These are phyloP conservation scores for Peromyscus nudipes DNA, from an alignment of 2,797 vertebrate species.

Conservation along the genomic window DNA sequence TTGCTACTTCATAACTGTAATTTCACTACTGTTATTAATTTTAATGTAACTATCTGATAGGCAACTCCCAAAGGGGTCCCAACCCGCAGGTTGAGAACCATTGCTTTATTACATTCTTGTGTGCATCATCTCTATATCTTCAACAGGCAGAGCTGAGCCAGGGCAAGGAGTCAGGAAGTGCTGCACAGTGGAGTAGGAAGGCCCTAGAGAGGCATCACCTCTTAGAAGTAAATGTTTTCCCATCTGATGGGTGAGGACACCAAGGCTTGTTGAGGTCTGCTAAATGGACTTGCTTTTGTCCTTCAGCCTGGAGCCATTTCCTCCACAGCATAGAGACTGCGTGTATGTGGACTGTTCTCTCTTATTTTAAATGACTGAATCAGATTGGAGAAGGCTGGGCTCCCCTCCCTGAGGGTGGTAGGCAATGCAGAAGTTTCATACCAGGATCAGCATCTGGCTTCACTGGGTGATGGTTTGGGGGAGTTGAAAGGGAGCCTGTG, in stretches of 20 bases:
- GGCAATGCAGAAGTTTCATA: neutral
- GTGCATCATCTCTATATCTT: neutral
- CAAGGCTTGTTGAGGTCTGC: neutral
- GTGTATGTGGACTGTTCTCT: neutral
- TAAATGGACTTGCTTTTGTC: neutral
- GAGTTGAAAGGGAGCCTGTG: conserved; percentile 45
- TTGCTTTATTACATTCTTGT: fast-evolving
- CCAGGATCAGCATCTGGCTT: neutral
- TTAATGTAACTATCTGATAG: neutral
- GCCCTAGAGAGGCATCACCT: neutral
- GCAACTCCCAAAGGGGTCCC: neutral
- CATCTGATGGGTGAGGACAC: neutral
- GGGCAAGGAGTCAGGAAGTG: neutral
- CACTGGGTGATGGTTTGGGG: neutral
- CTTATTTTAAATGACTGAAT: neutral
- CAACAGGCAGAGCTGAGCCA: neutral
- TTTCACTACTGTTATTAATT: neutral
- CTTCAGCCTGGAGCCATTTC: neutral
- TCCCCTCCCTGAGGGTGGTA: neutral
- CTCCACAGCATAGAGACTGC: neutral
- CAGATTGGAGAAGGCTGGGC: neutral
- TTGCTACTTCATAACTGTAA: neutral
- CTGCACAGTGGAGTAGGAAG: fast-evolving
- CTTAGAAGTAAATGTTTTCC: neutral
- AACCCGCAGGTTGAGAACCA: neutral